A percentile compares a stretch with the other conserved stretches of the same genome.
Conservation (phyloP, 2,797 vertebrate genomes). For the Podarcis lilfordi region DNA sequence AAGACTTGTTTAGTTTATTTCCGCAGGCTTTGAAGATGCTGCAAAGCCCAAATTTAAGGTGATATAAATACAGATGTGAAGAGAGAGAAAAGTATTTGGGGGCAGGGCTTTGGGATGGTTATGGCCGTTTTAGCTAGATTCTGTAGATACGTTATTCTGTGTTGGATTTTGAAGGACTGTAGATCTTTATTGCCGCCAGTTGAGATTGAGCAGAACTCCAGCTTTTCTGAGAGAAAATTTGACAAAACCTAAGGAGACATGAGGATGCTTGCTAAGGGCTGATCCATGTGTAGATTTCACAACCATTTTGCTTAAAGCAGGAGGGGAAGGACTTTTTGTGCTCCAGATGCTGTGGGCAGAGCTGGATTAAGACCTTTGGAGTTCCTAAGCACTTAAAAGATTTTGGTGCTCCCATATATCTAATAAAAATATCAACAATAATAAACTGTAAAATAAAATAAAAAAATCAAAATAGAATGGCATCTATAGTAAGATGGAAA, state of each 20-base stretch:
- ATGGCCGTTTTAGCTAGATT: not conserved
- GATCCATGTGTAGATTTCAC: not conserved
- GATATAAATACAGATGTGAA: not conserved
- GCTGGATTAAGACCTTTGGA: too few relatives aligned
- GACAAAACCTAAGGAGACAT: not conserved
- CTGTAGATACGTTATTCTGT: not conserved
- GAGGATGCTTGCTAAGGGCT: not conserved
- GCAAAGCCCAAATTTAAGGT: not conserved
- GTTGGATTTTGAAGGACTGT: slow-evolving; percentile 32
- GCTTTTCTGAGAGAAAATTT: not conserved
- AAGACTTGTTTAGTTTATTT: slow-evolving; percentile 13
- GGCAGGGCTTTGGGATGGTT: not conserved
- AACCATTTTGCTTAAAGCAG: too few relatives aligned
- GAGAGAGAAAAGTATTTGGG: not conserved
- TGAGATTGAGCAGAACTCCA: slow-evolving; percentile 8
- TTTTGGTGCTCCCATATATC: too few relatives aligned
- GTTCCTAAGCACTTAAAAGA: too few relatives aligned
- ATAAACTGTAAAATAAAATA: too few relatives aligned
- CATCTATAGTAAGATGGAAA: too few relatives aligned
- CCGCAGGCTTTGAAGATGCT: not conserved
- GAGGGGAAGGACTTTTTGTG: too few relatives aligned
- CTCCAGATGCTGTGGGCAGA: too few relatives aligned
- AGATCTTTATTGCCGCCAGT: slow-evolving; percentile 22
- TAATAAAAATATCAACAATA: too few relatives aligned
- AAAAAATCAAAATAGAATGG: too few relatives aligned